Conservation (phyloP, 2,113 vertebrate genomes). For the Tamias sibiricus region DNA sequence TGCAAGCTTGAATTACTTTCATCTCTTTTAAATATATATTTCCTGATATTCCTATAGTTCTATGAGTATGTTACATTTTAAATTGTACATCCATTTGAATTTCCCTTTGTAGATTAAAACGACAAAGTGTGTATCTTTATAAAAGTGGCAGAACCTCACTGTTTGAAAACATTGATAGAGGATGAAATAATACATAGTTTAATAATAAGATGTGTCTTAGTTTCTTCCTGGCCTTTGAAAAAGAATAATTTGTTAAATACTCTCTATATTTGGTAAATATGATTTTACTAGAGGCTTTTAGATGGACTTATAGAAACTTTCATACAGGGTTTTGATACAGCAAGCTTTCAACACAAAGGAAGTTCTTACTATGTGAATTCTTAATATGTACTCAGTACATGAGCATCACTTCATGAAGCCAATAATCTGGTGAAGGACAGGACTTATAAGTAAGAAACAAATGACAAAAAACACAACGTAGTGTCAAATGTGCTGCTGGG, state of each 20-base stretch:
- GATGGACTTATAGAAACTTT: background rate
- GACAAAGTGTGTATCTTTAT: background rate
- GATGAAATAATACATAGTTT: background rate
- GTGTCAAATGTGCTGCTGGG: background rate
- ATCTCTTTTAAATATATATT: background rate
- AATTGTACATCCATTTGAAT: background rate
- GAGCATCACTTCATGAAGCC: background rate
- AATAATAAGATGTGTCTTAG: background rate
- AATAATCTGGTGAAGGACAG: background rate
- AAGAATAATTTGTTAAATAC: background rate
- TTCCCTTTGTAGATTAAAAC: background rate
- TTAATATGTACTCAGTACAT: background rate
- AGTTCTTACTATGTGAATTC: background rate
- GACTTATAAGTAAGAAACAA: background rate
- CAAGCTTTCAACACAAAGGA: background rate
- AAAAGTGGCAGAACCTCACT: background rate
- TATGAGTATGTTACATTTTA: background rate
- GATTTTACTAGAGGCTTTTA: background rate
- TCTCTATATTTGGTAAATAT: background rate
- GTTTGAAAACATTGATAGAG: background rate
- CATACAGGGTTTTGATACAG: background rate
- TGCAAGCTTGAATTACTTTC: background rate
- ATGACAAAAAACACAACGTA: background rate
- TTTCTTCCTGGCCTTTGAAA: background rate
- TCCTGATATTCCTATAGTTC: background rate